Evolutionary conservation across 2,113 vertebrate species (phyloP).

Genomic region (Amblyornis subalaris): DNA sequence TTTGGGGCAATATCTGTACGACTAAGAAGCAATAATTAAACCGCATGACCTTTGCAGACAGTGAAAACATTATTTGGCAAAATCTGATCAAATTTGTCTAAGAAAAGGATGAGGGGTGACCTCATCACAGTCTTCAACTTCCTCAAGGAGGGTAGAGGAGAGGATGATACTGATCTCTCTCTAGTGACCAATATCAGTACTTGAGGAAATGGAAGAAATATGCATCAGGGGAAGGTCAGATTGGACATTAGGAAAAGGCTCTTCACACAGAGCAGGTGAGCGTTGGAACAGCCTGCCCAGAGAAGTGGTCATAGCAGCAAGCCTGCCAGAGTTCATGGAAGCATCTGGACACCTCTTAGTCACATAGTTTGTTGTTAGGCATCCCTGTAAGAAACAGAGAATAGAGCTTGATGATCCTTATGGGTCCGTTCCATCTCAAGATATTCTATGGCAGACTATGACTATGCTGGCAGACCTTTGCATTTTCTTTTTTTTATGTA

Average conservation of each 20-base stretch:
- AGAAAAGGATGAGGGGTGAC: neutral
- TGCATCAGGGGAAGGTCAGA: neutral
- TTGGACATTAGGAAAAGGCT: neutral
- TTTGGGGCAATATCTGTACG: neutral
- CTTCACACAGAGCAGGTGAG: too few relatives aligned
- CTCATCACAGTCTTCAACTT: neutral
- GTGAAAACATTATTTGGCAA: neutral
- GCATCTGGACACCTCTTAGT: neutral
- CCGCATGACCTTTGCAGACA: neutral
- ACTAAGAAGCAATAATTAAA: neutral
- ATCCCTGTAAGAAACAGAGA: neutral
- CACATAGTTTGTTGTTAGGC: neutral
- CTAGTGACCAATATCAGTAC: rapidly evolving
- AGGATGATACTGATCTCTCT: neutral
- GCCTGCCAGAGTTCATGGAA: neutral
- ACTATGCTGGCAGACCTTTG: neutral
- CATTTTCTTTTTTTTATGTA: neutral
- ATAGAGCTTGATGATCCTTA: neutral
- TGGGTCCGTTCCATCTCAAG: neutral
- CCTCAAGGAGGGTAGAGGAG: rapidly evolving
- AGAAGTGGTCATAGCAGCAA: neutral
- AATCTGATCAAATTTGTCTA: neutral
- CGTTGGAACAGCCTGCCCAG: neutral
- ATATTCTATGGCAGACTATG: neutral
- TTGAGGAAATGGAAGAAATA: rapidly evolving